Percentiles rank a stretch among this genome's conserved stretches.
phyloP scores from a whole-genome alignment of 2,113 vertebrate species.

The Ctenomys sociabilis region DNA sequence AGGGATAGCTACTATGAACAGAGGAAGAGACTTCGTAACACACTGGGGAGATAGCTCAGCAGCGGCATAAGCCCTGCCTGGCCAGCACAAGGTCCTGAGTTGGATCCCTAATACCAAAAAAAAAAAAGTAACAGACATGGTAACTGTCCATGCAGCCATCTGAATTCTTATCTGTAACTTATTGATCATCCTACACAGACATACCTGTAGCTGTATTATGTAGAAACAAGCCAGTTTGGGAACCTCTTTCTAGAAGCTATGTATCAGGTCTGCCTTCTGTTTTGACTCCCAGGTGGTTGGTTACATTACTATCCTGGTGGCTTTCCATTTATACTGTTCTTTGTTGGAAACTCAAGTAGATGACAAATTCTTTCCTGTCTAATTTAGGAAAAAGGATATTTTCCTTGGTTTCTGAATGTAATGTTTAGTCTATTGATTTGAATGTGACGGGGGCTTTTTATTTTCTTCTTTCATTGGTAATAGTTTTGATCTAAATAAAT shows the following conservation, averaged over 20 bases:
- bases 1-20: background rate
- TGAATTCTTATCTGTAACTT: slow-evolving; percentile 2
- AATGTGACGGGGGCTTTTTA: slow-evolving; percentile 9
- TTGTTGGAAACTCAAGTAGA: slow-evolving; percentile 22
- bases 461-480: background rate
- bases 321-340: background rate
- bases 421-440: slow-evolving; percentile 12
- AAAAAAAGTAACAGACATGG: slow-evolving; percentile 23
- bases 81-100: too few species aligned
- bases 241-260: slow-evolving; percentile 28
- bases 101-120: too few species aligned
- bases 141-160: background rate
- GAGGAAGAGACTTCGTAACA: slow-evolving; percentile 11
- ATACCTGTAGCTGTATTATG: background rate
- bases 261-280: background rate
- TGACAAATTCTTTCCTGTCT: slow-evolving; percentile 21
- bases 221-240: slow-evolving; percentile 32
- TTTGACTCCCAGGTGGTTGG: background rate
- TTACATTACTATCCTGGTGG: slow-evolving; percentile 9
- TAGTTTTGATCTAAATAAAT: slow-evolving; percentile 51
- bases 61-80: too few species aligned
- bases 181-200: background rate
- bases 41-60: too few species aligned
- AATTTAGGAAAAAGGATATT: background rate
- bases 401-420: background rate